Evolutionary conservation across 2,113 vertebrate species (phyloP).

Genomic region (Ictidomys tridecemlineatus): DNA sequence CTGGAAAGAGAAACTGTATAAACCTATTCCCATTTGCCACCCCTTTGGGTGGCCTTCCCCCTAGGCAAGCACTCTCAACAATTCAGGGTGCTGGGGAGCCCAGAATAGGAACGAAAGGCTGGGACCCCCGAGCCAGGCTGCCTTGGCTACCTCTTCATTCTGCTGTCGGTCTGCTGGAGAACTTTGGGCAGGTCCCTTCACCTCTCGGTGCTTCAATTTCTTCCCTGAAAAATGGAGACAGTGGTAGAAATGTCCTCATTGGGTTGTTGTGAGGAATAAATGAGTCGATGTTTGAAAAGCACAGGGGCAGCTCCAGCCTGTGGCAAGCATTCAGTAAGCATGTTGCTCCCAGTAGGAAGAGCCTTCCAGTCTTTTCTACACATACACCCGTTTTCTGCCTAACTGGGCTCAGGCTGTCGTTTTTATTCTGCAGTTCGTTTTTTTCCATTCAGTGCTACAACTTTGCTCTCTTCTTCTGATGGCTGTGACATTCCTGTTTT

Average conservation of each 20-base stretch:
- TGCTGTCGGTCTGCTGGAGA: neutral
- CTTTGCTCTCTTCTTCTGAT: neutral
- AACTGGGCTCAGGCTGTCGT: neutral
- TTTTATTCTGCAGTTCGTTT: neutral
- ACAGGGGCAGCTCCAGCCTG: neutral
- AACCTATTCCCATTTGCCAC: neutral
- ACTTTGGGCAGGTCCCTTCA: neutral
- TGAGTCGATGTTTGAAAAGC: neutral
- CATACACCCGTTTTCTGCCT: neutral
- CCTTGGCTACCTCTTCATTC: neutral
- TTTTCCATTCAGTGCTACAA: rapidly evolving
- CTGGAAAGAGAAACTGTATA: neutral
- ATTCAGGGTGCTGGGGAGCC: neutral
- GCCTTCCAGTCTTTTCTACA: neutral
- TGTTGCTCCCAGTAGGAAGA: rapidly evolving
- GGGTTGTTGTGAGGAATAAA: neutral
- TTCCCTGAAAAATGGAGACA: neutral
- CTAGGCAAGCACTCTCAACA: neutral
- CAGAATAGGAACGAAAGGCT: neutral
- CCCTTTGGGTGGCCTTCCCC: neutral
- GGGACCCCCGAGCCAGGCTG: neutral
- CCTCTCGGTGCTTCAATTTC: neutral
- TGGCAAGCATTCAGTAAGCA: neutral
- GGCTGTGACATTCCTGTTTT: neutral
- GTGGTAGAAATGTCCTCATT: rapidly evolving